A percentile compares a stretch with the other conserved stretches of the same genome.
These are phyloP conservation scores for Isotomurus palustris DNA, from an alignment of 2,888 invertebrate species.

Conservation along the genomic window DNA sequence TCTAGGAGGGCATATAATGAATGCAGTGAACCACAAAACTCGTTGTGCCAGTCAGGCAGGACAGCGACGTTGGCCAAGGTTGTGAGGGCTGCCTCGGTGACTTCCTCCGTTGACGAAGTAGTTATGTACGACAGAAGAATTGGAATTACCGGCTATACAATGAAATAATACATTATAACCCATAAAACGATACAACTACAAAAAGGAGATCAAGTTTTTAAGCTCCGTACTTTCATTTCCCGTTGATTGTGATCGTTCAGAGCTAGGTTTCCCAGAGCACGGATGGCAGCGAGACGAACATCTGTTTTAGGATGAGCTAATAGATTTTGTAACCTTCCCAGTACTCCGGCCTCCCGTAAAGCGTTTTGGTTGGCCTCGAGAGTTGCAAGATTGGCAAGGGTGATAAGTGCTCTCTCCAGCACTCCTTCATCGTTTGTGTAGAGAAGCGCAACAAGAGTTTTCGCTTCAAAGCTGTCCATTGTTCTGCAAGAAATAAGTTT, in stretches of 20 bases:
- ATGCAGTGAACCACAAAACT: slow-evolving; percentile 53
- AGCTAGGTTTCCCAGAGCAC: slow-evolving; percentile 55
- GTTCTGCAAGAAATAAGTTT: slow-evolving; percentile 47
- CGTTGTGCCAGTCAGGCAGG: slow-evolving; percentile 53
- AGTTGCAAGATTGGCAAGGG: slow-evolving; percentile 45
- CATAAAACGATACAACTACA: not conserved
- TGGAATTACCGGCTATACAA: slow-evolving; percentile 53
- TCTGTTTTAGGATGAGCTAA: slow-evolving; percentile 50
- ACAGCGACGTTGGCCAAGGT: slow-evolving; percentile 57
- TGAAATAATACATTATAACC: slow-evolving; percentile 11
- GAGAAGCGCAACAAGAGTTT: slow-evolving; percentile 53
- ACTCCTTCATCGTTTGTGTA: slow-evolving; percentile 53
- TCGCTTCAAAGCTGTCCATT: slow-evolving; percentile 52
- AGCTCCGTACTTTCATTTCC: slow-evolving; percentile 53
- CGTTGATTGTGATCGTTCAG: slow-evolving; percentile 55
- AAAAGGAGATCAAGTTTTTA: not conserved
- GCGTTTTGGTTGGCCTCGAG: slow-evolving; percentile 50
- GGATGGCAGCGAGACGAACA: slow-evolving; percentile 52
- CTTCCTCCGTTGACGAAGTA: slow-evolving; percentile 48
- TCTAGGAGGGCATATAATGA: slow-evolving; percentile 53
- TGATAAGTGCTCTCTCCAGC: slow-evolving; percentile 50
- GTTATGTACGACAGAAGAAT: slow-evolving; percentile 52
- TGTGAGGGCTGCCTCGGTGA: slow-evolving; percentile 53
- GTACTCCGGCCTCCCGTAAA: slow-evolving; percentile 54
- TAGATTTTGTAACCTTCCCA: slow-evolving; percentile 52